Evolutionary conservation across 2,797 vertebrate species (phyloP).

Genomic region (Philypnodon macrostomus): DNA sequence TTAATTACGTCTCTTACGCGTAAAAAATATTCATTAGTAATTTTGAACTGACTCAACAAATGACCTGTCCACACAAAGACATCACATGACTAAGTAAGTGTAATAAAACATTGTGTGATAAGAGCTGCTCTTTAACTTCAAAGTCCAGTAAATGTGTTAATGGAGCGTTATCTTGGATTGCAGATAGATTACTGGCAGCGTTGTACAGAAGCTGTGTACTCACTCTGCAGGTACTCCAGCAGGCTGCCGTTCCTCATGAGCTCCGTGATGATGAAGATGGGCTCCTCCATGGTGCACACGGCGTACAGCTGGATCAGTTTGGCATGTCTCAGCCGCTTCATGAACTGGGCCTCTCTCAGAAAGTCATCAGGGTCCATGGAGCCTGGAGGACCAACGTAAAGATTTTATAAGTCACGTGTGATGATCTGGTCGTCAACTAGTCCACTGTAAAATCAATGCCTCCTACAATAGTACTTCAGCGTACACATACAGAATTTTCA

Average conservation of each 20-base stretch:
- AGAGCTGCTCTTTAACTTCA: neutral
- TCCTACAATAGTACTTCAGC: too few relatives aligned
- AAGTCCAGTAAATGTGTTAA: neutral
- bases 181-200: too few relatives aligned
- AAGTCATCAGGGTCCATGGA: slow-evolving; percentile 91
- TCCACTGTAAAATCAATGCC: too few relatives aligned
- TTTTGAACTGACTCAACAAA: too few relatives aligned
- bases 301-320: slow-evolving; percentile 97
- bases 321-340: slow-evolving; percentile 91
- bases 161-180: neutral
- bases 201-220: slow-evolving; percentile 42
- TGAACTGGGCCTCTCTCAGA: slow-evolving; percentile 90
- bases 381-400: slow-evolving; percentile 72
- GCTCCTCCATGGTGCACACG: slow-evolving; percentile 91
- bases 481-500: too few relatives aligned
- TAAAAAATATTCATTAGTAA: too few relatives aligned
- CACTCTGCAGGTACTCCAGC: slow-evolving; percentile 90
- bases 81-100: neutral
- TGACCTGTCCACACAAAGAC: neutral
- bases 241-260: slow-evolving; percentile 94
- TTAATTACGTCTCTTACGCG: too few relatives aligned
- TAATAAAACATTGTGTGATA: neutral
- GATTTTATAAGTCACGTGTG: too few relatives aligned
- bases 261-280: slow-evolving; percentile 97
- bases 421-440: slow-evolving; percentile 27